Evolutionary conservation across 30 jellyfish, hydroid and myxozoan species (phyloP).

Genomic region (Turritopsis rubra): DNA sequence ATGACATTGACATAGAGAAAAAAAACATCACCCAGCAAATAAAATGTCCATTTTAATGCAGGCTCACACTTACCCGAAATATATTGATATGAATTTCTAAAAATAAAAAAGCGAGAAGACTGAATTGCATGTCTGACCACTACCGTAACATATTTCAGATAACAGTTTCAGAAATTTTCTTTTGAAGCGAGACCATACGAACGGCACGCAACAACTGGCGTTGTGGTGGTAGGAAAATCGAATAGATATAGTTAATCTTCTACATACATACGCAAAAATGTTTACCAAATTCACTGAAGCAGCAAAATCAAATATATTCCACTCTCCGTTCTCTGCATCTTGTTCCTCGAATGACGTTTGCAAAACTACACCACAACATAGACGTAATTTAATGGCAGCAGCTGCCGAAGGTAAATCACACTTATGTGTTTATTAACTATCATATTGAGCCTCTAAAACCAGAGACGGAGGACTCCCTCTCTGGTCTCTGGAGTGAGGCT

Average conservation of each 20-base stretch:
- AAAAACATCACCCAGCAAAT: not conserved
- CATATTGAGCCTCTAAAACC: not conserved
- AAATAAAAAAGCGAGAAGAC: no score
- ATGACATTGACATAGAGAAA: not conserved
- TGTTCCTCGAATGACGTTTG: conserved; percentile 37
- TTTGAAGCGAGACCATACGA: not conserved
- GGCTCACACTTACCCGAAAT: not conserved
- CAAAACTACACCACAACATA: conserved; percentile 32
- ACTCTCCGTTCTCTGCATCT: conserved; percentile 60
- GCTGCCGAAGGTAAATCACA: conserved; percentile 43
- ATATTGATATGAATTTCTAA: no score
- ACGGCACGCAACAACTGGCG: not conserved
- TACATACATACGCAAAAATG: conserved; percentile 33
- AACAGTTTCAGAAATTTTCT: not conserved
- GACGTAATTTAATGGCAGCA: conserved; percentile 77
- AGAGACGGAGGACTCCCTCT: conserved; percentile 16
- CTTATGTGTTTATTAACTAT: not conserved
- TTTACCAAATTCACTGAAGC: conserved; percentile 76
- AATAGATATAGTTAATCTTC: not conserved
- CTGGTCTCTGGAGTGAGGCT: no score
- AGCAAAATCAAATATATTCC: conserved; percentile 65
- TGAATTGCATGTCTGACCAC: not conserved
- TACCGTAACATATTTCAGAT: not conserved
- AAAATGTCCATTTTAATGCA: not conserved
- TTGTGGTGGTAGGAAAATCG: not conserved